These are phyloP conservation scores for Drosophila nigrodunni DNA, from an alignment of 1,140 invertebrate species.

Conservation along the genomic window DNA sequence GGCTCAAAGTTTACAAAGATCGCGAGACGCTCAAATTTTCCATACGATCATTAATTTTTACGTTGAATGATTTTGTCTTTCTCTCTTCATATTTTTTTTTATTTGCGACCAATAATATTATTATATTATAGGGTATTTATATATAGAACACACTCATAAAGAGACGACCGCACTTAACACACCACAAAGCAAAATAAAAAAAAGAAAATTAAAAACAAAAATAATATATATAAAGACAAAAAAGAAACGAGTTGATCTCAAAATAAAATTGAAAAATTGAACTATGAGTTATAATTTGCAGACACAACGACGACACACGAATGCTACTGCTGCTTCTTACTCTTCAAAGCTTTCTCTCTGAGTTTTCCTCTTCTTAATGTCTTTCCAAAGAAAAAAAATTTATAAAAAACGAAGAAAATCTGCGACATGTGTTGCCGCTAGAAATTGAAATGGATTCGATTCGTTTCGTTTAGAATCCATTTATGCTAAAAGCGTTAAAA, in stretches of 20 bases:
- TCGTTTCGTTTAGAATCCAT: conserved; percentile 70
- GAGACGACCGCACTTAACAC: conserved; percentile 51
- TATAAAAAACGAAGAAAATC: neutral
- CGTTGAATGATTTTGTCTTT: conserved; percentile 71
- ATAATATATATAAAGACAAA: conserved; percentile 6
- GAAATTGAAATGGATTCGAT: conserved; percentile 57
- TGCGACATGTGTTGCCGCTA: conserved; percentile 49
- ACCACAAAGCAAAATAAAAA: conserved; percentile 23
- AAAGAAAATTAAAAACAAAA: conserved; percentile 12
- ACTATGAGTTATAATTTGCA: conserved; percentile 75
- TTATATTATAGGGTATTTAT: conserved; percentile 25
- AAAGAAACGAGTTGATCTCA: conserved; percentile 4
- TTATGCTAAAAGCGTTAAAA: conserved; percentile 50
- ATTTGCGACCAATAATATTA: conserved; percentile 35
- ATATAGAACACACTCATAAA: conserved; percentile 40
- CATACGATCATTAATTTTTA: conserved; percentile 70
- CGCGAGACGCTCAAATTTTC: conserved; percentile 60
- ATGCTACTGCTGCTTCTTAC: conserved; percentile 31
- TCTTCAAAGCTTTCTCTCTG: neutral
- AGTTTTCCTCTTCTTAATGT: conserved; percentile 7
- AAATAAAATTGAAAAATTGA: conserved; percentile 63
- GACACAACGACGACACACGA: conserved; percentile 67
- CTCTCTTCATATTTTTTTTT: conserved; percentile 44
- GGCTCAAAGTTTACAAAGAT: conserved; percentile 55
- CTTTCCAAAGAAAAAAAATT: conserved; percentile 5